These are phyloP conservation scores for Tachina fera DNA, from an alignment of 2,888 invertebrate species.

Conservation along the genomic window DNA sequence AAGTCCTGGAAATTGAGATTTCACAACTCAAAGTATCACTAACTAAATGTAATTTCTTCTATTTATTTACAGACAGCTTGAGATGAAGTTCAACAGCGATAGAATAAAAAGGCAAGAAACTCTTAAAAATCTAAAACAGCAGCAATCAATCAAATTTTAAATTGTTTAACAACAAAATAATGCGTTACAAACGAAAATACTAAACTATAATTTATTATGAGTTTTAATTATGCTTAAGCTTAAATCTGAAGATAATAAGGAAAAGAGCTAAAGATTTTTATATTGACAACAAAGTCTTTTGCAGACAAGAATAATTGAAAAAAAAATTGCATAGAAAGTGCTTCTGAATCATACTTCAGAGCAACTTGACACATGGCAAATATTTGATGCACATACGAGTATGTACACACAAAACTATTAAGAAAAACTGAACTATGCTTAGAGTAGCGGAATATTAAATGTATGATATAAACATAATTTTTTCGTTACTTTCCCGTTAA, in stretches of 20 bases:
- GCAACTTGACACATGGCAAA: conserved; percentile 25
- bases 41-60: conserved; percentile 25
- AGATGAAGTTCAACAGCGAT: not conserved
- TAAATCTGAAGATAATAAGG: not conserved
- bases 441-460: not conserved
- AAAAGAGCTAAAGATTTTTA: conserved; percentile 9
- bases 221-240: conserved; percentile 29
- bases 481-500: too few species aligned
- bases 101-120: not conserved
- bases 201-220: conserved; percentile 8
- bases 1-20: not conserved
- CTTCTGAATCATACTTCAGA: conserved; percentile 12
- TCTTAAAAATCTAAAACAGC: conserved; percentile 18
- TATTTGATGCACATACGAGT: too few species aligned
- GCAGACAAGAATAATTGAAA: not conserved
- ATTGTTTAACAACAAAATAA: conserved; percentile 14
- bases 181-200: conserved; percentile 4
- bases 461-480: too few species aligned
- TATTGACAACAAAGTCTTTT: not conserved
- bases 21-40: conserved; percentile 16
- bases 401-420: not conserved
- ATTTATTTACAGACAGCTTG: conserved; percentile 41
- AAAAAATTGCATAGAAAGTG: not conserved
- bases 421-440: conserved; percentile 1
- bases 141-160: conserved; percentile 57